A percentile compares a stretch with the other conserved stretches of the same genome.
Evolutionary conservation across 2,113 vertebrate genomes (phyloP).

Genomic region (Archilochus colubris): DNA sequence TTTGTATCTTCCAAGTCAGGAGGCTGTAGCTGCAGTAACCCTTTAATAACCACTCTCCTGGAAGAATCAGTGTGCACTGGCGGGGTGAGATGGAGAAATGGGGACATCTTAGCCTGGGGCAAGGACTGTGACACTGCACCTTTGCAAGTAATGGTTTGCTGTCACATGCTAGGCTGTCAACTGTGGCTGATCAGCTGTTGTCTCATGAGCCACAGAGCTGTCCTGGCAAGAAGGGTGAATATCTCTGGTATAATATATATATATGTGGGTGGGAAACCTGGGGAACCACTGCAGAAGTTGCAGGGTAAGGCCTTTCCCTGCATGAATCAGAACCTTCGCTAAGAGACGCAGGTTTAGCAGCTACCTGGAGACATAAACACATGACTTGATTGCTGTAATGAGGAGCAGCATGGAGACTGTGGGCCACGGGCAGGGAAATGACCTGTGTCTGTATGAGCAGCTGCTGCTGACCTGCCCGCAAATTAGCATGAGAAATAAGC

Average conservation of each 20-base stretch:
- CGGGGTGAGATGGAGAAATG: neutral
- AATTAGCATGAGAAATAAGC: neutral
- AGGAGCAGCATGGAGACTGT: neutral
- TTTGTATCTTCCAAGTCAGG: neutral
- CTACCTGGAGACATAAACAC: constrained; percentile 4
- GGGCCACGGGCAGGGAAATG: neutral
- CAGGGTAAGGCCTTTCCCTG: constrained; percentile 52
- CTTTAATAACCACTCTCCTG: neutral
- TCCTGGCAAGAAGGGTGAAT: constrained; percentile 19
- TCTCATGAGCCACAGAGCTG: neutral
- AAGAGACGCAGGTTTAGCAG: neutral
- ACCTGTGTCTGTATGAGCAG: neutral
- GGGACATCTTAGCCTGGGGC: neutral
- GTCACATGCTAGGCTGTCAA: neutral
- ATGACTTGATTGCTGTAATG: neutral
- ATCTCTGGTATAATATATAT: neutral
- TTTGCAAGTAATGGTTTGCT: neutral
- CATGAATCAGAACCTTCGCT: neutral
- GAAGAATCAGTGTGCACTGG: neutral
- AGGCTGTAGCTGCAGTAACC: neutral
- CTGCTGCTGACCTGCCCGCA: constrained; percentile 5
- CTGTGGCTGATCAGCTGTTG: neutral
- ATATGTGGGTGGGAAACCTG: constrained; percentile 36
- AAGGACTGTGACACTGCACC: neutral
- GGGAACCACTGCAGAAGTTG: constrained; percentile 51